Conservation (phyloP, 2,113 vertebrate species). For the Balaenoptera acutorostrata region DNA sequence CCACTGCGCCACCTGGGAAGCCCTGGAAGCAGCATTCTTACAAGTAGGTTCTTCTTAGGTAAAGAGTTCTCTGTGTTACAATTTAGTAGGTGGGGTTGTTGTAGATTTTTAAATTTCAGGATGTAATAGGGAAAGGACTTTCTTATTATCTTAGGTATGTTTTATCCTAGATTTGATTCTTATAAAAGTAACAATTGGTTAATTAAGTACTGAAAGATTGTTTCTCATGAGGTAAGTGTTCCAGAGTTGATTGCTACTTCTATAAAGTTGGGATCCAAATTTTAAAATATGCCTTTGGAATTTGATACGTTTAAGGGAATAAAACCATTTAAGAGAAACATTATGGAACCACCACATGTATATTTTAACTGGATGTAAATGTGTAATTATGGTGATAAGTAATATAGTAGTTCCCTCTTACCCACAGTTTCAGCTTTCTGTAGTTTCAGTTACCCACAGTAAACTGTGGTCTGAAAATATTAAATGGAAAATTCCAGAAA, state of each 20-base stretch:
- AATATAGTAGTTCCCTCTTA: neutral
- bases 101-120: neutral
- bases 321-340: neutral
- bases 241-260: slow-evolving; percentile 8
- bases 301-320: neutral
- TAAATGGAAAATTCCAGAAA: neutral
- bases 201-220: neutral
- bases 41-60: neutral
- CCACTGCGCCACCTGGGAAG: neutral
- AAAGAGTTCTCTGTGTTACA: neutral
- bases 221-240: neutral
- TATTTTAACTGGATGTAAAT: neutral
- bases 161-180: neutral
- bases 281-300: neutral
- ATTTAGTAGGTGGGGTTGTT: neutral
- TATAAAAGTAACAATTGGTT: neutral
- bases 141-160: neutral
- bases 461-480: neutral
- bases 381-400: neutral
- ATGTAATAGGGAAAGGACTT: neutral
- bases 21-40: neutral
- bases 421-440: neutral
- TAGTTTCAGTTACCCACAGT: neutral
- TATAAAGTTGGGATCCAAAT: neutral
- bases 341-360: neutral